phyloP scores from a whole-genome alignment of 1,140 invertebrate genomes.

The Heliconius himera region DNA sequence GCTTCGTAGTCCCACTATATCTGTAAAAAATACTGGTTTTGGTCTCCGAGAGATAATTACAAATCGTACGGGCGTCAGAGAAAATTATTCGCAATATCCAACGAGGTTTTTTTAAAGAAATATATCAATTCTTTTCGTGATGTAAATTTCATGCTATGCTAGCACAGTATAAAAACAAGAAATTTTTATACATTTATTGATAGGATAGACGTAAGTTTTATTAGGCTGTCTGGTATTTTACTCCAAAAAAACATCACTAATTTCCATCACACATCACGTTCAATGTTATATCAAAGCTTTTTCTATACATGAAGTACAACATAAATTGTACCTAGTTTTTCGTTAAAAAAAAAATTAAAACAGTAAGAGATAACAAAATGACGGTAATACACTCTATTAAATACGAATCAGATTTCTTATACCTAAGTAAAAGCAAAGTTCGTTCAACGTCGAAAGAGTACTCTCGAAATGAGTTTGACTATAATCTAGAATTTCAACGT shows the following conservation, averaged over 20 bases:
- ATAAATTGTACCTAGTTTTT: background rate
- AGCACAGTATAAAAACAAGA: background rate
- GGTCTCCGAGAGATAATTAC: too few relatives aligned
- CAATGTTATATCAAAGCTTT: too few relatives aligned
- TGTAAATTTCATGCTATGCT: background rate
- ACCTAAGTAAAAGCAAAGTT: background rate
- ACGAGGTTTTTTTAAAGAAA: background rate
- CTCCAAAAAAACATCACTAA: too few relatives aligned
- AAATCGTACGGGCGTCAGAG: too few relatives aligned
- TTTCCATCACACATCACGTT: too few relatives aligned
- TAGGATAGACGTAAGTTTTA: too few relatives aligned
- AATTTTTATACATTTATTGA: too few relatives aligned
- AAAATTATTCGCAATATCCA: background rate
- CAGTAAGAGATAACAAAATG: background rate
- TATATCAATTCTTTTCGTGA: background rate
- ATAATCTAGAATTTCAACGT: conserved; percentile 17
- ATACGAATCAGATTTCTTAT: background rate
- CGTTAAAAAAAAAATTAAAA: background rate
- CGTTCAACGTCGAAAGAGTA: conserved; percentile 17
- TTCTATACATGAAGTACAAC: too few relatives aligned
- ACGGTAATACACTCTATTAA: background rate
- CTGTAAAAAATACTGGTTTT: too few relatives aligned
- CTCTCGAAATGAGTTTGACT: conserved; percentile 24
- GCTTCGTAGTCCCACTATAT: background rate
- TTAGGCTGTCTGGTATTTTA: too few relatives aligned